Evolutionary conservation across 2,113 vertebrate species (phyloP).

Genomic region (Campylomormyrus tamandua): DNA sequence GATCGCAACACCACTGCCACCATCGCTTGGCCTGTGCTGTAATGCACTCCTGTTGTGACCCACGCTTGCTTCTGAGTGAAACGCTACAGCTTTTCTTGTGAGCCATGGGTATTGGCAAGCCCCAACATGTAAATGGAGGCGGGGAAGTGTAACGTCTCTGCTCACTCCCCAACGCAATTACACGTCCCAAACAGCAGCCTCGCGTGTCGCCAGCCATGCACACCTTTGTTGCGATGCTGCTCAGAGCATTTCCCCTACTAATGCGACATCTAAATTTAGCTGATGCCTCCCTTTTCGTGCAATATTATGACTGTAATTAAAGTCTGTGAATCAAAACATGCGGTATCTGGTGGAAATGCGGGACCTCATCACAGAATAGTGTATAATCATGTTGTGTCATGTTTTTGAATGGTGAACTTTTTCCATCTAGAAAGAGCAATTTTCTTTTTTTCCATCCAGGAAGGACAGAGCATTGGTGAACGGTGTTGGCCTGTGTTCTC

Average conservation of each 20-base stretch:
- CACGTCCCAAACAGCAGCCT: neutral
- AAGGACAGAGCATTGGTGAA: neutral
- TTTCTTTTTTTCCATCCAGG: neutral
- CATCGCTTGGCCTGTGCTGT: neutral
- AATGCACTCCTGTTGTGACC: neutral
- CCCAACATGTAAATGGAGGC: neutral
- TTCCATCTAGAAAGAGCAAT: neutral
- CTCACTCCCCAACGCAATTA: neutral
- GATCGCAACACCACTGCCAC: slow-evolving; percentile 11
- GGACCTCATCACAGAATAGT: neutral
- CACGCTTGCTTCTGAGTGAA: neutral
- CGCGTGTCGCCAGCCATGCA: neutral
- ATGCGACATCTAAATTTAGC: neutral
- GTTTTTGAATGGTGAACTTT: neutral
- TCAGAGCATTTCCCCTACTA: neutral
- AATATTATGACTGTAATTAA: slow-evolving; percentile 1
- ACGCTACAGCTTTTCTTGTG: neutral
- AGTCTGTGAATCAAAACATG: neutral
- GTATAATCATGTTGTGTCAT: neutral
- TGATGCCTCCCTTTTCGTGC: neutral
- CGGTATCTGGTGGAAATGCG: neutral
- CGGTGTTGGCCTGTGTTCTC: neutral
- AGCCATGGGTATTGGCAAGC: neutral
- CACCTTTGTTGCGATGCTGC: neutral
- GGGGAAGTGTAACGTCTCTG: neutral